phyloP scores from a whole-genome alignment of 1,140 invertebrate species.

The Steinernema khuongi region DNA sequence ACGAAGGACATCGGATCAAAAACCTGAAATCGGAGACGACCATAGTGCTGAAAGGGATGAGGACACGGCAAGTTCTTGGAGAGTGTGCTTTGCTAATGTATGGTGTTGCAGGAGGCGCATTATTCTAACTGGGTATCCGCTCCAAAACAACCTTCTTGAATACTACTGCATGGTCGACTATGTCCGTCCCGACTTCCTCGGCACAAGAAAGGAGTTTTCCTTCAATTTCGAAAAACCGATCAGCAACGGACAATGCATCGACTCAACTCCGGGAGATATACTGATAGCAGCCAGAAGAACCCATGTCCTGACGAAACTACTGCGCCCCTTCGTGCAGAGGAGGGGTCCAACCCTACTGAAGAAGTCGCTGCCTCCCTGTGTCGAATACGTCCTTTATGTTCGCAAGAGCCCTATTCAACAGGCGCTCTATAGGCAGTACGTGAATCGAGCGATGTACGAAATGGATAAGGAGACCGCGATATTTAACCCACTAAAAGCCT shows the following conservation, averaged over 20 bases:
- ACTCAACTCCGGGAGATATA: slow-evolving; percentile 68
- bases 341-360: slow-evolving; percentile 64
- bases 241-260: slow-evolving; percentile 84
- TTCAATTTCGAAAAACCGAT: slow-evolving; percentile 95
- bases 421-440: slow-evolving; percentile 79
- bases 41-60: slow-evolving; percentile 80
- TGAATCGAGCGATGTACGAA: slow-evolving; percentile 68
- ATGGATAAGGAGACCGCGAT: slow-evolving; percentile 75
- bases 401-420: slow-evolving; percentile 80
- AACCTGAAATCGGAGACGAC: slow-evolving; percentile 89
- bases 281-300: slow-evolving; percentile 46
- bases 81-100: not conserved
- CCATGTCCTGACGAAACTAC: slow-evolving; percentile 64
- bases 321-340: slow-evolving; percentile 85
- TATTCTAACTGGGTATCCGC: slow-evolving; percentile 87
- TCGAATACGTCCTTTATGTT: slow-evolving; percentile 82
- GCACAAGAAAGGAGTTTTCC: slow-evolving; percentile 83
- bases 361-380: slow-evolving; percentile 76
- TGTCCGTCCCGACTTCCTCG: slow-evolving; percentile 79
- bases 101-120: slow-evolving; percentile 70
- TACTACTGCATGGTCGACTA: slow-evolving; percentile 80
- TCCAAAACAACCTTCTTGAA: slow-evolving; percentile 91
- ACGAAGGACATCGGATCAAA: slow-evolving; percentile 92
- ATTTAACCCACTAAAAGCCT: slow-evolving; percentile 87
- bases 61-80: slow-evolving; percentile 63